Conservation (phyloP, 2,113 vertebrate species). For the Serinus canaria region DNA sequence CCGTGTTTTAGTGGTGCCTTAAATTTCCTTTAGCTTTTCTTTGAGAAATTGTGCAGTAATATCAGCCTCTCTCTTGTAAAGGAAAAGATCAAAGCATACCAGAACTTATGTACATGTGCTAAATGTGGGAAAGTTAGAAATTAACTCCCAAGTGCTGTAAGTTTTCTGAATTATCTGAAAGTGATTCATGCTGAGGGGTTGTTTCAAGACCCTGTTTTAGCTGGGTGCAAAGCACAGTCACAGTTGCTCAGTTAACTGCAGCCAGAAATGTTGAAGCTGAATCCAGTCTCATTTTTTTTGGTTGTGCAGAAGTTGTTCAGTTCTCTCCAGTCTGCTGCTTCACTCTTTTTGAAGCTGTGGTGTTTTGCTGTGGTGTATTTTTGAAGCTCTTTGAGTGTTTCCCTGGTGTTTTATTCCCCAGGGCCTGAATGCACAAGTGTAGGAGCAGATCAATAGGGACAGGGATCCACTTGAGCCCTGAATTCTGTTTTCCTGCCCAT, state of each 20-base stretch:
- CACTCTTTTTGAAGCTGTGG: neutral
- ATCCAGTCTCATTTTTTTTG: neutral
- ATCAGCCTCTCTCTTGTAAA: neutral
- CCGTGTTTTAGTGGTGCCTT: neutral
- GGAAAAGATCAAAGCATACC: conserved; percentile 18
- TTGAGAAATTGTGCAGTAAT: neutral
- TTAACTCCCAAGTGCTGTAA: neutral
- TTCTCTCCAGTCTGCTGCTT: neutral
- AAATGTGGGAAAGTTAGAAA: conserved; percentile 2
- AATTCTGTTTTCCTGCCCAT: neutral
- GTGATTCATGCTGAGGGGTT: neutral
- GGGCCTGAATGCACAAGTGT: neutral
- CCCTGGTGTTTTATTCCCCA: neutral
- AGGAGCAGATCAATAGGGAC: neutral
- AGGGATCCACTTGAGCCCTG: neutral
- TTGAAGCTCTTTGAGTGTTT: neutral
- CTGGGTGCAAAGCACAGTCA: neutral
- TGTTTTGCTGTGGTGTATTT: neutral
- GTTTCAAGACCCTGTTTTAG: neutral
- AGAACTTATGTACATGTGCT: neutral
- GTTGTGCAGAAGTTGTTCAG: neutral
- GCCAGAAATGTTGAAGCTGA: neutral
- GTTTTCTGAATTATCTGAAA: neutral
- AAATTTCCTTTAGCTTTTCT: conserved; percentile 32
- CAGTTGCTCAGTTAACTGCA: neutral